These are phyloP conservation scores for Euproctis similis DNA, from an alignment of 2,888 invertebrate genomes.

Conservation along the genomic window DNA sequence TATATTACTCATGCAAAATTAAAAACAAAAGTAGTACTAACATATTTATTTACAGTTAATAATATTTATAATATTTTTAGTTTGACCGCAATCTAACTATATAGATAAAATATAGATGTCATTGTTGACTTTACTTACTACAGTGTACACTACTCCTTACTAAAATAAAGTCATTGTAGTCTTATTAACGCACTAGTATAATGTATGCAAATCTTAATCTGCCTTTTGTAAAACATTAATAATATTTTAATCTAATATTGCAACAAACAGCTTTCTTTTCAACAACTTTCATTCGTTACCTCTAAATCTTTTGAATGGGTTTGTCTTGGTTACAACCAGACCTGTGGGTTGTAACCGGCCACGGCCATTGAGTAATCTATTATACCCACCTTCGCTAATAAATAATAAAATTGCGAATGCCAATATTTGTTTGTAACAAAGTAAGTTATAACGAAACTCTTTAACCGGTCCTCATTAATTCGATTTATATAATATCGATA, in stretches of 20 bases:
- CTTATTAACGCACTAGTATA: constrained; percentile 19
- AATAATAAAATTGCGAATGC: constrained; percentile 26
- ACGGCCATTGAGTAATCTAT: constrained; percentile 22
- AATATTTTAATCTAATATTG: constrained; percentile 32
- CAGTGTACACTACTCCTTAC: constrained; percentile 10
- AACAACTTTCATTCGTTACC: constrained; percentile 38
- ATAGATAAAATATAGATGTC: no score
- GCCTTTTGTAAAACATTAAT: constrained; percentile 33
- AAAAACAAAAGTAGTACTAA: no score
- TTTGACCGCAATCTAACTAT: no score
- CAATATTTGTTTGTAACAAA: constrained; percentile 24
- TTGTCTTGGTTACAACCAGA: constrained; percentile 23
- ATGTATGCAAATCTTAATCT: constrained; percentile 43
- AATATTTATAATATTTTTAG: no score
- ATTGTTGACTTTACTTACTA: no score
- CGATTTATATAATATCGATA: constrained; percentile 26
- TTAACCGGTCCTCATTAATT: constrained; percentile 26
- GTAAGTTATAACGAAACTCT: constrained; percentile 24
- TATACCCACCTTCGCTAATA: constrained; percentile 12
- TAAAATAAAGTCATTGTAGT: constrained; percentile 7
- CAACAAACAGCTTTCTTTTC: constrained; percentile 35
- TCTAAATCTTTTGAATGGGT: constrained; percentile 32
- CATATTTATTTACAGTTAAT: no score
- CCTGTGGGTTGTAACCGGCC: constrained; percentile 20
- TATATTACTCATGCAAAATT: no score